phyloP scores from a whole-genome alignment of 1,140 invertebrate species.

The Tetragonula clypearis region DNA sequence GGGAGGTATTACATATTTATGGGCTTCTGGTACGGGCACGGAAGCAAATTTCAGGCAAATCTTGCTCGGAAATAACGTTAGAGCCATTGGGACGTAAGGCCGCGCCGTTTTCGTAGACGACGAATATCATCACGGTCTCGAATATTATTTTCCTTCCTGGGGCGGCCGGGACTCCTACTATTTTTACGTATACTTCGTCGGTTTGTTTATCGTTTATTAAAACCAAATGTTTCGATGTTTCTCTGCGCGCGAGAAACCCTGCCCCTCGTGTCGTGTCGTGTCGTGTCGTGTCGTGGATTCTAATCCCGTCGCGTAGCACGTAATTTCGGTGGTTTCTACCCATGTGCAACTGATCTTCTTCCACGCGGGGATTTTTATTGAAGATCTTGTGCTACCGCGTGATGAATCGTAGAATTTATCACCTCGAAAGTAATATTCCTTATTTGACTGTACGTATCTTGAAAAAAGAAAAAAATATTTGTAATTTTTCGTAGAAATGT shows the following conservation, averaged over 20 bases:
- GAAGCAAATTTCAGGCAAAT: conserved; percentile 80
- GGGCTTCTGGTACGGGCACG: conserved; percentile 77
- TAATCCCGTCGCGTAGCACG: not conserved
- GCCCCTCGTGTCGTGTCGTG: no score
- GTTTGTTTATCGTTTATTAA: conserved; percentile 50
- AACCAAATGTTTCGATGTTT: conserved; percentile 34
- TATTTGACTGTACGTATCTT: no score
- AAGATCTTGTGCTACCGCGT: no score
- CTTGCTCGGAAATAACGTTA: conserved; percentile 77
- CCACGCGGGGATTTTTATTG: not conserved
- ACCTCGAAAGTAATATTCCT: no score
- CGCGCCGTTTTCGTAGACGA: conserved; percentile 55
- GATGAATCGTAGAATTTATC: no score
- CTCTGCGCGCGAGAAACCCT: not conserved
- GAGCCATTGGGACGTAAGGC: conserved; percentile 74
- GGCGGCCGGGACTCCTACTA: not conserved
- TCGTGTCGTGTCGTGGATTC: not conserved
- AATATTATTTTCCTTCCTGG: conserved; percentile 59
- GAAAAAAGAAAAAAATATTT: no score
- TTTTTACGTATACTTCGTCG: conserved; percentile 10
- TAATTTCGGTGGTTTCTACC: not conserved
- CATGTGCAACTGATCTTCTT: not conserved
- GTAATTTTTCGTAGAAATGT: no score
- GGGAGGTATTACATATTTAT: conserved; percentile 82
- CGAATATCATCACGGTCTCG: conserved; percentile 44